These are phyloP conservation scores for Halesus radiatus DNA, from an alignment of 1,140 invertebrate genomes.

Conservation along the genomic window DNA sequence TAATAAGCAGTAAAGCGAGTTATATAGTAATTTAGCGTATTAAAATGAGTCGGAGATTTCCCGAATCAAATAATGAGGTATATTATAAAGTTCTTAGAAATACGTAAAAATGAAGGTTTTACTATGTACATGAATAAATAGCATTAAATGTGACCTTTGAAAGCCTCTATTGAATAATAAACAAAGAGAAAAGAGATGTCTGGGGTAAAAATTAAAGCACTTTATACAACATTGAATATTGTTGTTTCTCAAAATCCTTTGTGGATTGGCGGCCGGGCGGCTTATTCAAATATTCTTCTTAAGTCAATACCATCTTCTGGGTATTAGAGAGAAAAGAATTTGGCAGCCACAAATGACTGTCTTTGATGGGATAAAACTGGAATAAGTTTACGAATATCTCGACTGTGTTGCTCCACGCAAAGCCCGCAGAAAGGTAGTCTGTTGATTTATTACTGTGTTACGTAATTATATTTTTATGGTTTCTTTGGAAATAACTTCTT, in stretches of 20 bases:
- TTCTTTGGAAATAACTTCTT: too few relatives aligned
- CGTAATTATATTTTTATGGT: too few relatives aligned
- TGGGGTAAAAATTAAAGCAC: neutral
- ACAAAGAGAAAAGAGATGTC: neutral
- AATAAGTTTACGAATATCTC: neutral
- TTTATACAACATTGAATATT: constrained; percentile 22
- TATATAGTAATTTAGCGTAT: too few relatives aligned
- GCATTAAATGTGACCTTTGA: neutral
- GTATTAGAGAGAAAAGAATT: constrained; percentile 1
- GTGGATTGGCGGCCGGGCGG: neutral
- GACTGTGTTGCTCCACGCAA: too few relatives aligned
- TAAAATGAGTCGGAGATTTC: too few relatives aligned
- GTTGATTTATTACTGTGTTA: too few relatives aligned
- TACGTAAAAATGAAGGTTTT: too few relatives aligned
- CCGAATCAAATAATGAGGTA: too few relatives aligned
- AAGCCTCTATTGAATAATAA: neutral
- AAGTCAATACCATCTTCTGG: constrained; percentile 6
- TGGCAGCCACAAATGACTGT: constrained; percentile 11
- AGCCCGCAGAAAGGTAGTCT: too few relatives aligned
- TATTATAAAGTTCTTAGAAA: too few relatives aligned
- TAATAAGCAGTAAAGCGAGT: too few relatives aligned
- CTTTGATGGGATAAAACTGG: constrained; percentile 12
- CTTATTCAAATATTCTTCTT: constrained; percentile 24
- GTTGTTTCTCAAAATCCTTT: constrained; percentile 9
- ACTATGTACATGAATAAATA: too few relatives aligned